Evolutionary conservation across 2,888 invertebrate species (phyloP), one percentile per base, ranked within the genome.

Genomic region (Lasioglossum oenotherae): DNA sequence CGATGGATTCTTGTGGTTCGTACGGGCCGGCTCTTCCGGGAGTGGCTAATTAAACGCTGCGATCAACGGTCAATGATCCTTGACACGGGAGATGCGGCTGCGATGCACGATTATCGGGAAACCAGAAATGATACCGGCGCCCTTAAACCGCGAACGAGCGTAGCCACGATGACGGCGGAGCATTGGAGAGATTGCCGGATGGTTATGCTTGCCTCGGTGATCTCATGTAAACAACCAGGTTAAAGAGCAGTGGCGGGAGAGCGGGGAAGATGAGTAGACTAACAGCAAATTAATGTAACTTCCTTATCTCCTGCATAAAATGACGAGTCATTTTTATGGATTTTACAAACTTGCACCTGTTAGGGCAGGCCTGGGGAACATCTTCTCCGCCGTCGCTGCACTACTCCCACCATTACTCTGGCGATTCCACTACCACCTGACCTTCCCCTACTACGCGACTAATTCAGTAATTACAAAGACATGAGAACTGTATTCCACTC

Each of bases 1-100:
- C 71, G 53, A 71, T 38, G 71, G n/a, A 71, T 41, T 71, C 71
- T 41, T 41, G 71, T 38, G 38, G 69, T 69, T 38, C 35, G 69
- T 69, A 69, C 19, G 10, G 8, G 4, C 69, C 64, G 64, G 69
- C 35, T 35, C 35, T 69, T 69, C 69, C 69, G 38, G 69, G 69
- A 69, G 69, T 69, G 69, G 71, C 44, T 75, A 57, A 80, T 80
- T 27, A 14, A 77, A 80, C 41, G 16, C 67, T 23, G 67, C 75
- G 35, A 69, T 69, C 38, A 23, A 35, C 38, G 75, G 16, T 80
- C 80, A 69, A 41, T 44, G 75, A 80, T 69, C 69, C 75, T 31
- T 76, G 75, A 74, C 23, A 41, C 41, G 35, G 41, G 23, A 19
- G 69, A 27, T 27, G 38, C 19, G 16, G 67, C 67, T 8, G 31